These are phyloP conservation scores for Eupsittula cactorum DNA, from an alignment of 2,113 vertebrate genomes.

Conservation along the genomic window DNA sequence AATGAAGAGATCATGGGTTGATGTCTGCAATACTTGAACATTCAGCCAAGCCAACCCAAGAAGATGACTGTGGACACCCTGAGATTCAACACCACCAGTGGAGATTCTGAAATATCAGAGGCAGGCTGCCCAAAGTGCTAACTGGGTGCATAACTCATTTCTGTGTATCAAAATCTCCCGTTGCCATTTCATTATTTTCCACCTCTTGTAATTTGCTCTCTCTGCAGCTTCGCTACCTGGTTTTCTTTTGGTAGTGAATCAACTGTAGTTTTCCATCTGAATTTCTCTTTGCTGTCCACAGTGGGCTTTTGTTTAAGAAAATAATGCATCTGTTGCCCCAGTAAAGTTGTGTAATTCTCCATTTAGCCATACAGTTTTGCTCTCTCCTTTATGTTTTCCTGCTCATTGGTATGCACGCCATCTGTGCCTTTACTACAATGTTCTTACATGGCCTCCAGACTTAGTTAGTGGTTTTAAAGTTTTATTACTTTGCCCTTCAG, in stretches of 20 bases:
- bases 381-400: slow-evolving; percentile 16
- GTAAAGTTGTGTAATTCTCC: slow-evolving; percentile 16
- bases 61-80: not conserved
- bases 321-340: not conserved
- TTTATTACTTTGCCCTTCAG: slow-evolving; percentile 65
- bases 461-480: slow-evolving; percentile 50
- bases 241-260: not conserved
- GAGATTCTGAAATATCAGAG: not conserved
- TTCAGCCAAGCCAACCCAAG: not conserved
- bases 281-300: not conserved
- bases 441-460: slow-evolving; percentile 51
- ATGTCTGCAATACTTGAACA: not conserved
- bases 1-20: not conserved
- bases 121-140: not conserved
- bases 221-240: not conserved
- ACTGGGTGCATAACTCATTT: not conserved
- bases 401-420: slow-evolving; percentile 43
- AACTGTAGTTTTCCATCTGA: not conserved
- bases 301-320: slow-evolving; percentile 9
- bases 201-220: not conserved
- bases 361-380: slow-evolving; percentile 31
- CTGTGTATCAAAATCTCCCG: not conserved
- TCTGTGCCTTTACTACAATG: slow-evolving; percentile 43
- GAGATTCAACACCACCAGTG: not conserved
- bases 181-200: not conserved